Percentiles rank a stretch among this genome's conserved stretches.
Evolutionary conservation across 2,888 invertebrate species (phyloP).

Genomic region (Allophyes oxyacanthae): DNA sequence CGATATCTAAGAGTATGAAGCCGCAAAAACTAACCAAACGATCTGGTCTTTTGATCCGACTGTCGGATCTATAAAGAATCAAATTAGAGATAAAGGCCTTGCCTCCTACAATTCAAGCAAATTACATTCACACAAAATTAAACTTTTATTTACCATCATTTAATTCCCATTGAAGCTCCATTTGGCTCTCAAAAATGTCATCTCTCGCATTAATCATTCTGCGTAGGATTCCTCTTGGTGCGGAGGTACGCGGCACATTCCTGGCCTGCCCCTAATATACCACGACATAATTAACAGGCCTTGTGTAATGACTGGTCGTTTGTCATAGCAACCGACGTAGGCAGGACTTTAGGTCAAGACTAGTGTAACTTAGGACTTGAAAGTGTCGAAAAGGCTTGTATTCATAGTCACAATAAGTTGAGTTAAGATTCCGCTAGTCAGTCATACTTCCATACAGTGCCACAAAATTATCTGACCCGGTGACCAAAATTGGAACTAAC

Average conservation of each 20-base stretch:
- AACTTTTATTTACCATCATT: conserved; percentile 38
- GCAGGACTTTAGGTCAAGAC: conserved; percentile 5
- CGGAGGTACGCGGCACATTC: conserved; percentile 53
- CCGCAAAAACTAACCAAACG: too few species aligned
- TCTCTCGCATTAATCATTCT: conserved; percentile 53
- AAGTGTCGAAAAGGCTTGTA: too few species aligned
- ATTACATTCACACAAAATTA: conserved; percentile 18
- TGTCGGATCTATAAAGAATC: too few species aligned
- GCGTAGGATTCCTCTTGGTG: conserved; percentile 51
- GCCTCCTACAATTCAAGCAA: too few species aligned
- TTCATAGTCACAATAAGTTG: too few species aligned
- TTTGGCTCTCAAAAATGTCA: conserved; percentile 56
- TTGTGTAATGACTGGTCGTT: conserved; percentile 35
- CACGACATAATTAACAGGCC: conserved; percentile 52
- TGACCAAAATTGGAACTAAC: too few species aligned
- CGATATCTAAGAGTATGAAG: too few species aligned
- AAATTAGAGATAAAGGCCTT: too few species aligned
- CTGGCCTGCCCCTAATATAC: conserved; percentile 50
- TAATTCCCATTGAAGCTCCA: conserved; percentile 40
- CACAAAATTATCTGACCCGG: too few species aligned
- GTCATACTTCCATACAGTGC: too few species aligned
- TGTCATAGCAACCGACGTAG: conserved; percentile 25
- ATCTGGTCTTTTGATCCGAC: too few species aligned
- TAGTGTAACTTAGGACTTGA: not conserved
- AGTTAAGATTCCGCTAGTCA: too few species aligned